Conservation (phyloP, 2,797 vertebrate genomes). For the Rhinichthys osculus region DNA sequence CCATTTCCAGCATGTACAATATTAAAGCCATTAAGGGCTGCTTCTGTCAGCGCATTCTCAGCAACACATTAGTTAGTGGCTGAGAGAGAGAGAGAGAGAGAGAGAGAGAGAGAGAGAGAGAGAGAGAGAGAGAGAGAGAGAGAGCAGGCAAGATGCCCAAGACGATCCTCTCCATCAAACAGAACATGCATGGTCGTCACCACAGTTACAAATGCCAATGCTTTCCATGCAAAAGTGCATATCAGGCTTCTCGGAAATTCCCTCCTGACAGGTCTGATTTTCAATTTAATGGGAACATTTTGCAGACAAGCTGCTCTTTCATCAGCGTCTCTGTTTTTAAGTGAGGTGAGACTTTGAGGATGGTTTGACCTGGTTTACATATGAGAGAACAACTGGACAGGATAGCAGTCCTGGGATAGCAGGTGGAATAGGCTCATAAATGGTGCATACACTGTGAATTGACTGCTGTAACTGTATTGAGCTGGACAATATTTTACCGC, state of each 20-base stretch:
- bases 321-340: constrained; percentile 26
- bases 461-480: neutral
- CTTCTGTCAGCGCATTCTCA: constrained; percentile 77
- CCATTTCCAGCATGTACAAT: constrained; percentile 74
- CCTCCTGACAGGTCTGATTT: constrained; percentile 40
- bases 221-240: constrained; percentile 17
- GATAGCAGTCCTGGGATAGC: constrained; percentile 39
- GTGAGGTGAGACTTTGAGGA: neutral
- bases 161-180: constrained; percentile 67
- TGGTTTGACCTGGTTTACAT: neutral
- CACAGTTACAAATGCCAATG: constrained; percentile 65
- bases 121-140: constrained; percentile 36
- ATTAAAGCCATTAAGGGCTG: constrained; percentile 77
- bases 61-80: constrained; percentile 75
- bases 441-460: neutral
- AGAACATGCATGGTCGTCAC: constrained; percentile 63
- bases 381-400: constrained; percentile 23
- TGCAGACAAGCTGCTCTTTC: neutral
- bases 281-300: constrained; percentile 48
- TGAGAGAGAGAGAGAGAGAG: constrained; percentile 17
- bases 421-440: constrained; percentile 10
- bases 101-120: constrained; percentile 1
- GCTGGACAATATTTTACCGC: neutral
- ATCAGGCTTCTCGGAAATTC: constrained; percentile 30
- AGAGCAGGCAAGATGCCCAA: constrained; percentile 38